A percentile compares a stretch with the other conserved stretches of the same genome.
phyloP scores from a whole-genome alignment of 2,113 vertebrate genomes.

The Ctenomys sociabilis region DNA sequence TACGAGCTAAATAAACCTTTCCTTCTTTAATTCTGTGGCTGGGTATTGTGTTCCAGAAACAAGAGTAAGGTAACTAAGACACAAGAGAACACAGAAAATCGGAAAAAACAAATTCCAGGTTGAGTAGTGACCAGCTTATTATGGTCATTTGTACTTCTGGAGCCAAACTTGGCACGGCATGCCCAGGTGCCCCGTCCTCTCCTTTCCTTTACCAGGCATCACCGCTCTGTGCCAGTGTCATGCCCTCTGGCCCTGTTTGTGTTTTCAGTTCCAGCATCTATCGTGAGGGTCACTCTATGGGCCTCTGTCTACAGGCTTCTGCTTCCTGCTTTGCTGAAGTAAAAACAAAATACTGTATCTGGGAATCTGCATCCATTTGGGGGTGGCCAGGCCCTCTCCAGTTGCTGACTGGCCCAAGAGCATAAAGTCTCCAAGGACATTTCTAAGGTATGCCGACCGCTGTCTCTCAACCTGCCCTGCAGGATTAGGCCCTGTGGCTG shows the following conservation, averaged over 20 bases:
- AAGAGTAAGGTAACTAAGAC: no score
- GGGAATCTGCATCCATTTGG: not conserved
- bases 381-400: not conserved
- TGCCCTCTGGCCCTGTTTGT: not conserved
- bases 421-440: not conserved
- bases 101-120: no score
- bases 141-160: not conserved
- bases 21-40: no score
- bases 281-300: not conserved
- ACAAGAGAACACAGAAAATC: no score
- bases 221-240: no score
- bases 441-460: not conserved
- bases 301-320: no score
- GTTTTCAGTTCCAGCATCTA: not conserved
- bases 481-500: not conserved
- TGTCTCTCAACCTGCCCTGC: not conserved
- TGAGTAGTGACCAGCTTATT: not conserved
- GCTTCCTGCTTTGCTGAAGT: not conserved
- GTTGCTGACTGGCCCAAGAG: not conserved
- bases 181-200: not conserved
- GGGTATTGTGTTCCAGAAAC: no score
- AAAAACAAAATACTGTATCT: not conserved
- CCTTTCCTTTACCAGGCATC: not conserved
- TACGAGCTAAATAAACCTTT: no score
- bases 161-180: not conserved